phyloP scores from a whole-genome alignment of 2,797 vertebrate genomes.

The Smutsia temminckii region DNA sequence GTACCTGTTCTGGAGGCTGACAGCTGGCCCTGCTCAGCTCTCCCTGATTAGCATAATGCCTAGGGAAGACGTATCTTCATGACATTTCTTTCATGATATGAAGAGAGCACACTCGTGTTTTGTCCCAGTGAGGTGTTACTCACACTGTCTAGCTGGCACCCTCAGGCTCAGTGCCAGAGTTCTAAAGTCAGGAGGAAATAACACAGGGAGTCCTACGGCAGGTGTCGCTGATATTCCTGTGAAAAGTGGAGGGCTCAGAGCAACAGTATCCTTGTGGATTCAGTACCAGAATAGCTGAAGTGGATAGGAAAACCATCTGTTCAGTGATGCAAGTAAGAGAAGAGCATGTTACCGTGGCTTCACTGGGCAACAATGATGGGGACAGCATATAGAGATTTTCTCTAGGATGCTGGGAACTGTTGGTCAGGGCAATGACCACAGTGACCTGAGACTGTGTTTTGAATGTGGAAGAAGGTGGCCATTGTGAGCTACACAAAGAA shows the following conservation, averaged over 20 bases:
- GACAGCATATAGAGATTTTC: neutral
- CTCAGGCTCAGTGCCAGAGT: neutral
- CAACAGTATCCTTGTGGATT: slow-evolving; percentile 1
- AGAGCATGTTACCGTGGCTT: neutral
- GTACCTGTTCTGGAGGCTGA: neutral
- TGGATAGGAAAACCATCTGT: slow-evolving; percentile 27
- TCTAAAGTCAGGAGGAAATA: neutral
- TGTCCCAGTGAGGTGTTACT: neutral
- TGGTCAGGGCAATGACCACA: neutral
- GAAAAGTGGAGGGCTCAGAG: neutral
- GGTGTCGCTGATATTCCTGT: slow-evolving; percentile 49
- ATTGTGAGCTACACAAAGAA: slow-evolving; percentile 25
- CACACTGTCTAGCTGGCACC: neutral
- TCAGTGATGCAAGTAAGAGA: slow-evolving; percentile 37
- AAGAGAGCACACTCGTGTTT: neutral
- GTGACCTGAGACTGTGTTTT: neutral
- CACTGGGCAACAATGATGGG: neutral
- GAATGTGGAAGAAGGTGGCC: neutral
- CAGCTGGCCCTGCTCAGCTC: neutral
- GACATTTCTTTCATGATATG: neutral
- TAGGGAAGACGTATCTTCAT: neutral
- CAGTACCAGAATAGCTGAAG: neutral
- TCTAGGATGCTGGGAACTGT: neutral
- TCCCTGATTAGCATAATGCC: neutral
- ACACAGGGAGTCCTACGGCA: slow-evolving; percentile 38